Conservation (phyloP, 1,140 invertebrate species). For the Sarcophaga bullata region DNA sequence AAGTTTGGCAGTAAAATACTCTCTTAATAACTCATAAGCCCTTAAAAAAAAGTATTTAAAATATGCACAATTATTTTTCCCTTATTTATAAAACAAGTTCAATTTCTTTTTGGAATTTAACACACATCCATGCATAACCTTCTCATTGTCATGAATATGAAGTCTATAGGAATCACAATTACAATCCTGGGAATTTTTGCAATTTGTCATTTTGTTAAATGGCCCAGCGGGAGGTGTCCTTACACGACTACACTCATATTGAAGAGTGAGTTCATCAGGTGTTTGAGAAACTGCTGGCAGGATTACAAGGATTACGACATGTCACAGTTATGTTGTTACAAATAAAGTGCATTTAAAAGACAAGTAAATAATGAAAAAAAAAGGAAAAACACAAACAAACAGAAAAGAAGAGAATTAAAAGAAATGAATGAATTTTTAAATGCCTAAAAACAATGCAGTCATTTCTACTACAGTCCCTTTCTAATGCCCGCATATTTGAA, state of each 20-base stretch:
- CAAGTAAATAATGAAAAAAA: background rate
- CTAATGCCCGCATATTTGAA: background rate
- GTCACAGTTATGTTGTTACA: slow-evolving; percentile 39
- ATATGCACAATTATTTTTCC: too few relatives aligned
- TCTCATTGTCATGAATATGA: too few relatives aligned
- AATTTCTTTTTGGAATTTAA: too few relatives aligned
- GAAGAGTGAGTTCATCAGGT: slow-evolving; percentile 20
- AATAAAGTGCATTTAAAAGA: slow-evolving; percentile 40
- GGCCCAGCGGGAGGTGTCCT: background rate
- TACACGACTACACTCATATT: background rate
- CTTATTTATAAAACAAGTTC: too few relatives aligned
- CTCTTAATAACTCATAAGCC: too few relatives aligned
- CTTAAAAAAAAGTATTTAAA: too few relatives aligned
- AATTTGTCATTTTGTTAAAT: slow-evolving; percentile 27
- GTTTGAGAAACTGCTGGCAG: slow-evolving; percentile 35
- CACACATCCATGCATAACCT: too few relatives aligned
- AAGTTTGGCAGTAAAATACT: too few relatives aligned
- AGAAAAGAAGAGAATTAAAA: background rate
- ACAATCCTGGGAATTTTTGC: slow-evolving; percentile 17
- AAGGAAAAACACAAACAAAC: too few relatives aligned
- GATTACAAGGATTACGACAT: slow-evolving; percentile 36
- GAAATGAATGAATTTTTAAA: slow-evolving; percentile 34
- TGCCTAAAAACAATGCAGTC: background rate
- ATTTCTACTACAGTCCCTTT: background rate
- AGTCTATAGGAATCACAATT: slow-evolving; percentile 8